A percentile compares a stretch with the other conserved stretches of the same genome.
phyloP scores from a whole-genome alignment of 2,888 invertebrate genomes.

The Melanargia galathea region DNA sequence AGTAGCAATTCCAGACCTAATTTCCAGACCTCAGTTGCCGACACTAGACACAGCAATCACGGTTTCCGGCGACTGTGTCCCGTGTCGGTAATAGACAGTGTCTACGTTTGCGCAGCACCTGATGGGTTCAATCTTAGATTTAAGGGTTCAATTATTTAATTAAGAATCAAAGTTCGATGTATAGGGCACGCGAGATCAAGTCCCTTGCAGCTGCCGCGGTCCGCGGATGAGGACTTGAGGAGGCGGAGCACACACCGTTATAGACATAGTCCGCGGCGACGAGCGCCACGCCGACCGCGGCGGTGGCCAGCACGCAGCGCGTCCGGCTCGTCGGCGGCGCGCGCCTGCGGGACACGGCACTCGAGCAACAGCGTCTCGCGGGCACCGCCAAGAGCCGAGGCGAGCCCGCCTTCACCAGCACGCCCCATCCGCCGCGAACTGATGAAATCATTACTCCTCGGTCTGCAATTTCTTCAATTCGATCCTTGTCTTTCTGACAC shows the following conservation, averaged over 20 bases:
- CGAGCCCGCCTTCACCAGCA: constrained; percentile 24
- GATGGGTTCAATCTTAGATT: too few relatives aligned
- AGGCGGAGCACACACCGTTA: constrained; percentile 56
- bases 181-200: too few relatives aligned
- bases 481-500: neutral
- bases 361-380: constrained; percentile 22
- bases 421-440: constrained; percentile 46
- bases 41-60: too few relatives aligned
- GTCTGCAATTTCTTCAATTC: neutral
- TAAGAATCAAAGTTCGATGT: too few relatives aligned
- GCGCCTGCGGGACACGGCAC: neutral
- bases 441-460: constrained; percentile 36
- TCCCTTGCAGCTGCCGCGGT: too few relatives aligned
- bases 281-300: constrained; percentile 61
- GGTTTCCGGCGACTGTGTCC: too few relatives aligned
- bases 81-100: too few relatives aligned
- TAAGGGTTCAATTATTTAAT: too few relatives aligned
- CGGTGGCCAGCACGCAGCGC: constrained; percentile 47
- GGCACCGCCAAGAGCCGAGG: constrained; percentile 34
- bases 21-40: too few relatives aligned
- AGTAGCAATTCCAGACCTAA: too few relatives aligned
- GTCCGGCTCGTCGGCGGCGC: constrained; percentile 4
- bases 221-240: too few relatives aligned
- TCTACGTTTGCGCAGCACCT: too few relatives aligned
- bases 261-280: constrained; percentile 68